Evolutionary conservation across 2,113 vertebrate genomes (phyloP), one percentile per base, ranked within the genome.

Genomic region (Oryzias celebensis): DNA sequence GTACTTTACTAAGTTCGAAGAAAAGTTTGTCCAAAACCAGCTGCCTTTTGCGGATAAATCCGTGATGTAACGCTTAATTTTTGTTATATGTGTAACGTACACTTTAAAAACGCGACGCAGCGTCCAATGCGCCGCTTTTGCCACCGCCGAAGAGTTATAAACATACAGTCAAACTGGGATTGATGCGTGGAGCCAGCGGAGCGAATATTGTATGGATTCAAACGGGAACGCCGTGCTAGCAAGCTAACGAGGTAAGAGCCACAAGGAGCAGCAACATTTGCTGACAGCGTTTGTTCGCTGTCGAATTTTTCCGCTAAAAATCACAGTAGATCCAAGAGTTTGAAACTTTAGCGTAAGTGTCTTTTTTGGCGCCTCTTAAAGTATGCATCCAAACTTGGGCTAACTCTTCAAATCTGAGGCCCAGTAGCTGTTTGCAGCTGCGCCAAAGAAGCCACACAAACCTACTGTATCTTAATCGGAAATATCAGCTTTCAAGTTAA

Each of bases 211-310:
- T 52, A 69, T 85, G 78, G 87, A 84, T 77, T 36, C 68, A 77
- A 75, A 74, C 54, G 80, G 72, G 76, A 36, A 52, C 80, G 73
- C 77, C 81, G 75, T 77, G 85, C 81, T 85, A 88, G 71, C 71
- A 20, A 20, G 70, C 87, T 79, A 81, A 75, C 80, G 46, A 78
- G 88, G 88, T 88, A 86, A 77, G 84, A 57, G 52, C 47, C 10
- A 20, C 45, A 51, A 65, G 1, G 13, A 55, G 1, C 43, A 24
- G 1, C 13, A 41, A 54, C 54, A 17, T 3, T 51, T 26, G 20
- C 52, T 22, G 4, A 16, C 28, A 14, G 15, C 13, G 24, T 60
- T 45, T 28, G 22, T 26, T 44, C 12, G 52, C 5, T 15, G 1
- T 14, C 42, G 48, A 5, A 5, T 22, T n/a, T 16, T 7, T 48